phyloP scores from a whole-genome alignment of 2,113 vertebrate genomes.

The Xenopus laevis region DNA sequence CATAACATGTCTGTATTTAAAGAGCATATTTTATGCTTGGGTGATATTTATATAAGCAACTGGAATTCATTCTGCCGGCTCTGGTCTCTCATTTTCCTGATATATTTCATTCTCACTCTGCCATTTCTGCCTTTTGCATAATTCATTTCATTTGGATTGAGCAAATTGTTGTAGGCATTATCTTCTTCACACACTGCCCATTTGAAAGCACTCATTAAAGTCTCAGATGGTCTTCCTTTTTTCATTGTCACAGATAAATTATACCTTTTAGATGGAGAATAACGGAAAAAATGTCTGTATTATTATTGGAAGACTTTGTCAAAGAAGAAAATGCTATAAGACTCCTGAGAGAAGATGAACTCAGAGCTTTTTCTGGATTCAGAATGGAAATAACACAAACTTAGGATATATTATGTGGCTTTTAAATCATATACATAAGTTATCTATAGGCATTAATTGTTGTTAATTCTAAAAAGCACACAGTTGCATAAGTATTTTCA shows the following conservation, averaged over 20 bases:
- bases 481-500: no score
- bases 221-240: neutral
- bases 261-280: neutral
- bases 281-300: neutral
- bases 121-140: conserved; percentile 19
- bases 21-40: conserved; percentile 5
- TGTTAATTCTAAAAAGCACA: no score
- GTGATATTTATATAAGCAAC: neutral
- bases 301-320: neutral
- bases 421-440: no score
- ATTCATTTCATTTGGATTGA: conserved; percentile 33
- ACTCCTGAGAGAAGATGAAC: neutral
- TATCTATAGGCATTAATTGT: no score
- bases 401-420: no score
- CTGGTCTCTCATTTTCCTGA: neutral
- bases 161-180: conserved; percentile 11
- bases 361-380: no score
- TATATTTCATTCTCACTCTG: neutral
- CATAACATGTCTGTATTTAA: neutral
- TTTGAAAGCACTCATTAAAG: conserved; percentile 18
- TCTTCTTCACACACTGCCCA: conserved; percentile 8
- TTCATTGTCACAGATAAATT: neutral
- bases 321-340: neutral
- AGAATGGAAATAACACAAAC: no score
- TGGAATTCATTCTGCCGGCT: conserved; percentile 1